Evolutionary conservation across 2,113 vertebrate genomes (phyloP).

Genomic region (western clawed frog (Xenopus tropicalis)): UCB_Xtro_10.0 CM004447.2:15351001-15351500

Average conservation of each 20-base stretch:
- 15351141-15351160: constrained; percentile 14
- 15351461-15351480: no score
- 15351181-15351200: background rate
- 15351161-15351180: constrained; percentile 8
- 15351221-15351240: background rate
- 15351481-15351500: no score
- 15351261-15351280: background rate
- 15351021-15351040: constrained; percentile 26
- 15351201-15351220: background rate
- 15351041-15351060: constrained; percentile 33
- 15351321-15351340: no score
- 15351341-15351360: no score
- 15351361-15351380: no score
- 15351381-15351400: no score
- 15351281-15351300: no score
- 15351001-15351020: constrained; percentile 12
- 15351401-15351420: no score
- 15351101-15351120: constrained; percentile 38
- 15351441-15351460: no score
- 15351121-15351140: constrained; percentile 35
- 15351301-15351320: no score
- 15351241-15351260: no score
- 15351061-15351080: constrained; percentile 44
- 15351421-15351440: no score
- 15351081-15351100: constrained; percentile 43